A percentile compares a stretch with the other conserved stretches of the same genome.
phyloP scores from a whole-genome alignment of 1,140 invertebrate species.

The Heliconius melpomene region DNA sequence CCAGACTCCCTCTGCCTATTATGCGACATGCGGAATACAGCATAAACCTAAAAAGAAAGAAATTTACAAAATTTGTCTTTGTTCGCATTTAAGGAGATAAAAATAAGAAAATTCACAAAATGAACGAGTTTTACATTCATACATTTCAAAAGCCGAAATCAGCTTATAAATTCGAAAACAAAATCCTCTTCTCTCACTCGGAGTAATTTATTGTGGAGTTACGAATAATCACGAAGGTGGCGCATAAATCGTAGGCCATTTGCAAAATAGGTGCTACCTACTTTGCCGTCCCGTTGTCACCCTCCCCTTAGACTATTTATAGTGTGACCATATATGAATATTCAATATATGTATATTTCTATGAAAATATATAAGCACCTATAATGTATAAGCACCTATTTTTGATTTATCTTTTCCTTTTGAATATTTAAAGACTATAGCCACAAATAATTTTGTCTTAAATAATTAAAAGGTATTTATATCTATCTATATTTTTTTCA shows the following conservation, averaged over 20 bases:
- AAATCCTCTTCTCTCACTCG: conserved; percentile 62
- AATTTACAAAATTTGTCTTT: too few species aligned
- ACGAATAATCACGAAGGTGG: conserved; percentile 75
- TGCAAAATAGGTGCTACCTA: conserved; percentile 78
- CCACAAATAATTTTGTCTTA: too few species aligned
- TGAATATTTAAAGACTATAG: too few species aligned
- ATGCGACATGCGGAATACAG: too few species aligned
- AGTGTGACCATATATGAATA: conserved; percentile 16
- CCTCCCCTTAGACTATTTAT: conserved; percentile 37
- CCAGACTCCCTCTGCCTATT: too few species aligned
- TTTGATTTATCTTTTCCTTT: too few species aligned
- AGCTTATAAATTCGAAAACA: conserved; percentile 74
- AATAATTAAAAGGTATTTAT: too few species aligned
- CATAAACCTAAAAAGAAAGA: too few species aligned
- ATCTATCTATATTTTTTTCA: too few species aligned
- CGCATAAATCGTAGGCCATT: conserved; percentile 78
- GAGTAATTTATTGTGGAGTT: conserved; percentile 73
- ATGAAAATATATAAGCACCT: neutral
- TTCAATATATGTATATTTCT: neutral
- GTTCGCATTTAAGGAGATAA: too few species aligned
- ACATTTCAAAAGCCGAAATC: conserved; percentile 49
- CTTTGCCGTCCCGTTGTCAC: conserved; percentile 60
- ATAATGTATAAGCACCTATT: too few species aligned
- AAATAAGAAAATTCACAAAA: neutral
- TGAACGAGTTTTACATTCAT: neutral